Evolutionary conservation across 2,888 invertebrate genomes (phyloP), one percentile per base, ranked within the genome.

Genomic region (Acleris holmiana): DNA sequence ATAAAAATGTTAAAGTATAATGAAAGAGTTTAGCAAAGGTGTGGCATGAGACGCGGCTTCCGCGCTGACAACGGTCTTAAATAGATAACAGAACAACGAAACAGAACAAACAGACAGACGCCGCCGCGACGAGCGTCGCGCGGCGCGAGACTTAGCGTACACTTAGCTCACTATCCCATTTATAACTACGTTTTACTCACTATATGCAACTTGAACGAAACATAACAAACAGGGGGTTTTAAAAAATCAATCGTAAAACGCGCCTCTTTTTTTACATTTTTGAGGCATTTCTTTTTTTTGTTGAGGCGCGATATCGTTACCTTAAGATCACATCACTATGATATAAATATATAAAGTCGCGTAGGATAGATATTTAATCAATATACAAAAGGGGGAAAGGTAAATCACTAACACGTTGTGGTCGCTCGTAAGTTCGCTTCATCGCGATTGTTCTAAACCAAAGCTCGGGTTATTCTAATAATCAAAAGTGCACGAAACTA

Each of bases 361-460:
- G 71, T 79, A 78, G 71, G 74, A 78, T 73, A 77, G 76, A 72
- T 69, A 73, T 71, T 72, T 76, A 75, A 74, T 71, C 69, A 71
- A 73, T 82, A 80, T 82, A 84, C 77, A 81, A 81, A 82, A 78
- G 72, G 61, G 76, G 83, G 82, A 78, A 78, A 78, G 74, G 70
- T 73, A 78, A 83, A 83, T 88, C 87, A 88, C 87, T 88, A 89
- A 88, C 87, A 79, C 74, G 75, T 82, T 72, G 73, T 88, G 88
- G 88, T 88, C 88, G 70, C 73, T 73, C 71, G 69, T 84, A 84
- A 84, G 83, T 80, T 87, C 83, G 79, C 80, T 76, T 21, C 40
- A 35, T 41, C 41, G 7, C 41, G 41, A 15, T 17, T 10, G 41
- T 41, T 41, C 15, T n/a, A 15, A 41, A 15, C n/a, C n/a, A 41